Percentiles rank a stretch among this genome's conserved stretches.
Evolutionary conservation across 2,888 invertebrate genomes (phyloP).

Genomic region (Sussaba pulchella): DNA sequence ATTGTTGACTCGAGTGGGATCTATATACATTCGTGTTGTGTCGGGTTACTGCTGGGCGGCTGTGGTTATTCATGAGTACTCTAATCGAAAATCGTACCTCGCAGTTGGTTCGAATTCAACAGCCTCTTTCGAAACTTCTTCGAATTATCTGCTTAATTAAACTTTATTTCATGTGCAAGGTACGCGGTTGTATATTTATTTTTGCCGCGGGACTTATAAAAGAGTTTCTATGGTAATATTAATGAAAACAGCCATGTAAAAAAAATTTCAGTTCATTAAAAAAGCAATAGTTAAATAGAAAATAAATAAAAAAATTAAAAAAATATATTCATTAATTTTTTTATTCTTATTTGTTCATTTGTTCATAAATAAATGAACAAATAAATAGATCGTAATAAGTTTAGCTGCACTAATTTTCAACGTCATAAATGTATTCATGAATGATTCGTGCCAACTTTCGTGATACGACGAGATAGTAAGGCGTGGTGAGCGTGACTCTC

Average conservation of each 20-base stretch:
- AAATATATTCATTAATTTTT: too few relatives aligned
- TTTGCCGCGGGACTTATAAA: not conserved
- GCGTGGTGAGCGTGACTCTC: conserved; percentile 18
- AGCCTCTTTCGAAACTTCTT: not conserved
- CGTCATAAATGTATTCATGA: not conserved
- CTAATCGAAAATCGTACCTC: conserved; percentile 16
- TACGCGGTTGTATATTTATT: not conserved
- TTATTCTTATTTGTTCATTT: too few relatives aligned
- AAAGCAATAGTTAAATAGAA: too few relatives aligned
- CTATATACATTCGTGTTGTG: conserved; percentile 13
- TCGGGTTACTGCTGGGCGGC: conserved; percentile 7
- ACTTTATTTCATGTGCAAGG: conserved; percentile 1
- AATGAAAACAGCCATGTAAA: not conserved
- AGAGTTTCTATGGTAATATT: not conserved
- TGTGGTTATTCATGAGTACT: conserved; percentile 29
- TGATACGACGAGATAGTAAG: not conserved
- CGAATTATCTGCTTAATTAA: conserved; percentile 8
- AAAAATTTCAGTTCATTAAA: not conserved
- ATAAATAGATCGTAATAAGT: too few relatives aligned
- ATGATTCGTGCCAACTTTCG: not conserved
- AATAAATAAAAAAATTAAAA: too few relatives aligned
- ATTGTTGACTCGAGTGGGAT: conserved; percentile 15
- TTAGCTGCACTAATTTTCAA: not conserved
- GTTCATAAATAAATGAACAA: too few relatives aligned
- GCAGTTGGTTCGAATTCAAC: not conserved